Evolutionary conservation across 2,888 invertebrate genomes (phyloP).

Genomic region (Myopa tessellatipennis): DNA sequence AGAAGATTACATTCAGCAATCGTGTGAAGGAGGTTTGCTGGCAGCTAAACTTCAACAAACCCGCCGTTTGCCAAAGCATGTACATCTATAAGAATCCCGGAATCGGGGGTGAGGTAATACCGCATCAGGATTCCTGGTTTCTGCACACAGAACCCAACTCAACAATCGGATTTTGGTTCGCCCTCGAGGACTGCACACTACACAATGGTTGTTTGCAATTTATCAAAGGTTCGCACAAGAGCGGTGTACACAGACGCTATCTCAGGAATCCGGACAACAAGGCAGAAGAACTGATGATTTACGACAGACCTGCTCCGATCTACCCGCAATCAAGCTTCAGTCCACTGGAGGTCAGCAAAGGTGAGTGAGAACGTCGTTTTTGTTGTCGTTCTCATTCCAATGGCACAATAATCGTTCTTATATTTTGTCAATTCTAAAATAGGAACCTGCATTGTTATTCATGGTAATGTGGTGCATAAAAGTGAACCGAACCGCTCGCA

Average conservation of each 20-base stretch:
- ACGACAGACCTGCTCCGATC: slow-evolving; percentile 75
- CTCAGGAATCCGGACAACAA: slow-evolving; percentile 77
- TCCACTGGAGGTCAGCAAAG: slow-evolving; percentile 85
- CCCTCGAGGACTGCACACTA: slow-evolving; percentile 90
- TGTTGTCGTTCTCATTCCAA: not conserved
- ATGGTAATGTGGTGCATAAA: slow-evolving; percentile 93
- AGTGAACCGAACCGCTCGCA: slow-evolving; percentile 87
- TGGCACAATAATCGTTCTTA: not conserved
- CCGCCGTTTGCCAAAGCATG: slow-evolving; percentile 95
- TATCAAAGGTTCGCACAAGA: slow-evolving; percentile 90
- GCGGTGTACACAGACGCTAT: slow-evolving; percentile 78
- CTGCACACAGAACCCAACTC: slow-evolving; percentile 86
- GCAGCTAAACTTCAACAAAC: slow-evolving; percentile 80
- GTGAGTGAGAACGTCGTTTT: slow-evolving; percentile 67
- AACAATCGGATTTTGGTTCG: slow-evolving; percentile 93
- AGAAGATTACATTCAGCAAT: slow-evolving; percentile 84
- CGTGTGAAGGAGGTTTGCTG: slow-evolving; percentile 82
- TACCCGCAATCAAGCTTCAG: slow-evolving; percentile 82
- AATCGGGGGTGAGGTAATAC: slow-evolving; percentile 84
- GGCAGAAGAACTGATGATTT: slow-evolving; percentile 74
- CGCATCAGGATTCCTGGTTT: slow-evolving; percentile 91
- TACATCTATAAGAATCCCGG: slow-evolving; percentile 97
- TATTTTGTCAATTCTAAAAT: slow-evolving; percentile 38
- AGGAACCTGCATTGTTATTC: slow-evolving; percentile 90
- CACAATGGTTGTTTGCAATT: slow-evolving; percentile 97